A percentile compares a stretch with the other conserved stretches of the same genome.
phyloP scores from a whole-genome alignment of 1,140 invertebrate genomes.

The Drosophila ohnishii region DNA sequence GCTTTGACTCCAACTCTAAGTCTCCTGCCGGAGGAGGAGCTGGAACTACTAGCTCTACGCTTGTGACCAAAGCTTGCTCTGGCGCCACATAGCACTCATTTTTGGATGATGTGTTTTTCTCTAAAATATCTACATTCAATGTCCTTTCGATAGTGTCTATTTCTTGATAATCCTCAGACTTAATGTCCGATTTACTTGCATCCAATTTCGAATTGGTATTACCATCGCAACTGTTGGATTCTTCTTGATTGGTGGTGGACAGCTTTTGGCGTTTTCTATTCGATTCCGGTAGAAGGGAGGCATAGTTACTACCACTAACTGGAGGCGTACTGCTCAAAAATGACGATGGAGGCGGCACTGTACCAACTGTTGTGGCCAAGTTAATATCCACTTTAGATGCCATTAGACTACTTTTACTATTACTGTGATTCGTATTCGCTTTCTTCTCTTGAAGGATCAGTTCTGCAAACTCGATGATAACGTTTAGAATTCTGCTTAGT shows the following conservation, averaged over 20 bases:
- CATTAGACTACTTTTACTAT: slow-evolving; percentile 39
- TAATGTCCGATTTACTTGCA: slow-evolving; percentile 6
- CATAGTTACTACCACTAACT: slow-evolving; percentile 2
- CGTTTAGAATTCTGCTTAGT: slow-evolving; percentile 7
- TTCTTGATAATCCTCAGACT: slow-evolving; percentile 6
- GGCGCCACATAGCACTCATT: slow-evolving; percentile 54
- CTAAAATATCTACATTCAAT: neutral
- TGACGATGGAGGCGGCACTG: slow-evolving; percentile 16
- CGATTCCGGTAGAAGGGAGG: neutral
- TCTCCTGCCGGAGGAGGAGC: slow-evolving; percentile 13
- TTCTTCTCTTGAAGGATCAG: slow-evolving; percentile 6
- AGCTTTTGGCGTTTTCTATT: slow-evolving; percentile 43
- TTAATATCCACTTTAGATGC: slow-evolving; percentile 48
- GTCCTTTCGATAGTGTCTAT: slow-evolving; percentile 5
- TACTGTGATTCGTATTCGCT: neutral
- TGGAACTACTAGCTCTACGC: slow-evolving; percentile 65
- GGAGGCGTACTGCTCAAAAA: slow-evolving; percentile 1
- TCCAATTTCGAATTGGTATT: neutral
- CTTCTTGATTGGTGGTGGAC: neutral
- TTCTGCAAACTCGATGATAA: neutral
- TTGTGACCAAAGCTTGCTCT: slow-evolving; percentile 68
- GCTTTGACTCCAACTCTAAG: slow-evolving; percentile 1
- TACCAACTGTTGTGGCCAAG: slow-evolving; percentile 10
- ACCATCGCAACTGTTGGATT: slow-evolving; percentile 12
- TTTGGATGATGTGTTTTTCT: slow-evolving; percentile 19